Evolutionary conservation across 2,797 vertebrate species (phyloP), one percentile per base, ranked within the genome.

Genomic region (Poecilia velifera): DNA sequence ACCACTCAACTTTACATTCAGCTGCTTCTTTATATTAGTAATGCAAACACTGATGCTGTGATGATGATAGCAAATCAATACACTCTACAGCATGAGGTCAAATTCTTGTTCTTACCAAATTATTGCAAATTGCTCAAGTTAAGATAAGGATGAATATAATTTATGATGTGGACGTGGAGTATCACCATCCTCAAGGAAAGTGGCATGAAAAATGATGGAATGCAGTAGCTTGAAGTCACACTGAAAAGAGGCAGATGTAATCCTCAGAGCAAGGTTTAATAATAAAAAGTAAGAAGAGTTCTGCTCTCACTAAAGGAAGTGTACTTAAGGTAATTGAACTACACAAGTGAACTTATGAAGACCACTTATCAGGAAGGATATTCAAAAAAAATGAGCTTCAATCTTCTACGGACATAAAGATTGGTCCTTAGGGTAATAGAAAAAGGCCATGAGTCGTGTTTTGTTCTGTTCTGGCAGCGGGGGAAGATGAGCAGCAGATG

Each of bases 281-380:
- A 41, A 39, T 68, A 68, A 68, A n/a, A 45, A 45, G 68, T 45
- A 43, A 7, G 68, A 71, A 45, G 68, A 45, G 41, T 45, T 45
- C 68, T 43, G 45, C 68, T 45, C 68, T 45, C 41, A 71, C 68
- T 71, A 16, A 28, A 45, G 41, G 39, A 70, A 45, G 68, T 45
- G 41, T 71, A 45, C 68, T 71, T 43, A 71, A 71, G 25, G 41
- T 71, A 71, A 45, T 45, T 71, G 25, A 28, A 45, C 39, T 45
- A 71, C 66, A 70, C 20, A 70, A 71, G 47, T 71, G 22, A 2
- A 2, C 41, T 71, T 71, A 71, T 71, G 68, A 45, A 71, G 68
- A 71, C 68, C 68, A 45, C 68, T 71, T 71, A 71, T 71, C 68
- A n/a, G 22, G 10, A 5, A 28, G 41, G 68, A 45, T 71, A 28